Evolutionary conservation across 2,888 invertebrate genomes (phyloP), one percentile per base, ranked within the genome.

Genomic region (Eupelmus urozonus): DNA sequence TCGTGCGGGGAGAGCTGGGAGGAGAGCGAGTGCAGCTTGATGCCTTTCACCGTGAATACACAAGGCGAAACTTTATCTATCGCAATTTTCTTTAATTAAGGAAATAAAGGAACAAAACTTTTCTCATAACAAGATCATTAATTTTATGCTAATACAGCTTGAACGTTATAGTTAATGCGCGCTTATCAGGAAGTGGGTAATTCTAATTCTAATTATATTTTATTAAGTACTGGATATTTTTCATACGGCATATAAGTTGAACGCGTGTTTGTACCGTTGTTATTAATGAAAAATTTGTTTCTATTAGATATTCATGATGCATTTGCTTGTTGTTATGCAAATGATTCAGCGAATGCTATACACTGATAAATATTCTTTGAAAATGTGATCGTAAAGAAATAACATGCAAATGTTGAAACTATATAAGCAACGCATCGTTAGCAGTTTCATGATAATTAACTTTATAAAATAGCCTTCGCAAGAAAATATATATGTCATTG

Each of bases 81-180:
- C 25, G 49, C 59, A 74, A 75, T 67, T 67, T 75, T 67, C 75
- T 40, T 57, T 70, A 76, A 70, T 76, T 70, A 51, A 57, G 45
- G 18, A 65, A 76, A 70, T 49, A 76, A 70, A 70, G 34, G 53
- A 67, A 55, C n/a, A 42, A 55, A 53, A 40, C 53, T 72, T 51
- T 66, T 66, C 59, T 20, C 60, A 51, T 75, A 75, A 75, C 60
- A 67, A 75, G 75, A 13, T 60, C 42, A 42, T 67, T 75, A 67
- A 75, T 75, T 62, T 67, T 60, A 75, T 60, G 75, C 67, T 75
- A 75, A 75, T 67, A 60, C n/a, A n/a, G n/a, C n/a, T n/a, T n/a
- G n/a, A 75, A 62, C n/a, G 67, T 49, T 66, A 67, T 49, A 67
- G 66, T 60, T 29, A 75, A 67, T 67, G 29, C 60, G 51, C 60